Percentiles rank a stretch among this genome's conserved stretches.
phyloP scores from a whole-genome alignment of 1,140 invertebrate genomes.

The Ericerus pela region DNA sequence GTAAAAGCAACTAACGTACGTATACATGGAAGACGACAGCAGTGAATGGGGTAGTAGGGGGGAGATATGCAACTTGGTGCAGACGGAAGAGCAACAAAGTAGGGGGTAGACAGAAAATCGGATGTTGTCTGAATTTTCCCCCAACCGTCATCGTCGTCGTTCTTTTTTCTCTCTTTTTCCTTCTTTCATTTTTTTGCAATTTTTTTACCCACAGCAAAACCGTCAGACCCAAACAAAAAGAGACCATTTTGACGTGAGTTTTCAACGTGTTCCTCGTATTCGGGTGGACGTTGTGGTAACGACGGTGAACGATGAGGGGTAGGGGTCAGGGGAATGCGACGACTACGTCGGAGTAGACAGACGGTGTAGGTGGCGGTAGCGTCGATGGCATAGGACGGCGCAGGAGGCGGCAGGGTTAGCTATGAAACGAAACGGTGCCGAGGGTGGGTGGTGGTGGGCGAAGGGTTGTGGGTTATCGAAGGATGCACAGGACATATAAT shows the following conservation, averaged over 20 bases:
- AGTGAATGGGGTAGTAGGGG: neutral
- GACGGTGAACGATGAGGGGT: no score
- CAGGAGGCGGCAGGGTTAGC: conserved; percentile 18
- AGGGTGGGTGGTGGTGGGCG: neutral
- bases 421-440: no score
- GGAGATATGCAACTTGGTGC: neutral
- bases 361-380: neutral
- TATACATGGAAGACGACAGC: no score
- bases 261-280: no score
- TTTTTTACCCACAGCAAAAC: no score
- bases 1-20: no score
- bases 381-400: conserved; percentile 2
- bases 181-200: no score
- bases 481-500: conserved; percentile 7
- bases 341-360: neutral
- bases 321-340: no score
- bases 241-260: conserved; percentile 3
- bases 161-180: no score
- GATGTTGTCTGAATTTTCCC: neutral
- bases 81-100: neutral
- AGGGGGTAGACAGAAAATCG: neutral
- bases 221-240: conserved; percentile 2
- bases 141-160: no score
- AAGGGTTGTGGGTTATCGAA: conserved; percentile 8
- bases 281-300: no score